Evolutionary conservation across 2,888 invertebrate species (phyloP).

Genomic region (Mechanitis mazaeus): DNA sequence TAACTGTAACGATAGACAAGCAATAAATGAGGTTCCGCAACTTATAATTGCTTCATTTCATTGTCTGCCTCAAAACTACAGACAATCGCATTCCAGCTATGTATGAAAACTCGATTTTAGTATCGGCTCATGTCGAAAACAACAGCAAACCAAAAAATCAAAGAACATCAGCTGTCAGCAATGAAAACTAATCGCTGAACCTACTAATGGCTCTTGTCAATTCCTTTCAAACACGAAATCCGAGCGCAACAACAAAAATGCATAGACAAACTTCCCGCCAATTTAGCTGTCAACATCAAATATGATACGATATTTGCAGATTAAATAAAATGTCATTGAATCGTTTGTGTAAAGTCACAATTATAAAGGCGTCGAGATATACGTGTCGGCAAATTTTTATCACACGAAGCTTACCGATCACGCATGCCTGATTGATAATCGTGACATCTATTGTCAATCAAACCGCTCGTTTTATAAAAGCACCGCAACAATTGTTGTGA

Average conservation of each 20-base stretch:
- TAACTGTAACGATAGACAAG: constrained; percentile 69
- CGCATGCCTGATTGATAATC: constrained; percentile 63
- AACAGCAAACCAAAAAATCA: constrained; percentile 34
- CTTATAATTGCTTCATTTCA: constrained; percentile 75
- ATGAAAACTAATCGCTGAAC: constrained; percentile 35
- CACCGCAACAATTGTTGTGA: constrained; percentile 57
- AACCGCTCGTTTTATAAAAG: constrained; percentile 55
- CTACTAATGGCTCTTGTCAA: constrained; percentile 38
- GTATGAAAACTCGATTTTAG: constrained; percentile 41
- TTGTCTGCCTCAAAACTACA: constrained; percentile 46
- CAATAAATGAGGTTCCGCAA: constrained; percentile 71
- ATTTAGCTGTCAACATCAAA: constrained; percentile 48
- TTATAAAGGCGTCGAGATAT: constrained; percentile 21
- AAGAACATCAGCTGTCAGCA: constrained; percentile 41
- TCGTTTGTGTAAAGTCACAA: constrained; percentile 33
- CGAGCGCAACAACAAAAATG: constrained; percentile 50
- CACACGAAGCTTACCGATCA: constrained; percentile 43
- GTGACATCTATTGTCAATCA: constrained; percentile 66
- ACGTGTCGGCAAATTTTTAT: constrained; percentile 31
- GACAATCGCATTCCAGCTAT: constrained; percentile 49
- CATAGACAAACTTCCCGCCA: constrained; percentile 62
- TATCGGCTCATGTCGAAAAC: constrained; percentile 35
- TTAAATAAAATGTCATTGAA: constrained; percentile 35
- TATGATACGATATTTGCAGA: constrained; percentile 41
- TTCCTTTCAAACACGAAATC: constrained; percentile 40